phyloP scores from a whole-genome alignment of 2,797 vertebrate species.

The Hippoglossus hippoglossus region DNA sequence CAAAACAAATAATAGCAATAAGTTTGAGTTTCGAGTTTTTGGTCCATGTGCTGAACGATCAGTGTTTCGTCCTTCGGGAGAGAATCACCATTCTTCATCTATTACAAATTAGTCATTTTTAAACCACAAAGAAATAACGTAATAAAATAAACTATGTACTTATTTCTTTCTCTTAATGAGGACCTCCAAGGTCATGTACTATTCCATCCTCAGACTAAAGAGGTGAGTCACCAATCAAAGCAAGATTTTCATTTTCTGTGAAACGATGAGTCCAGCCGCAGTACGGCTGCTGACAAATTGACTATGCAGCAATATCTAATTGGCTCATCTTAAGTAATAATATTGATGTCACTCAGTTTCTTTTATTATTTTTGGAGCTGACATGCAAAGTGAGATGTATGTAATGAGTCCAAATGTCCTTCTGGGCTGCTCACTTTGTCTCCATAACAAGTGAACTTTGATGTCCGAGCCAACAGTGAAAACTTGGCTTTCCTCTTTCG shows the following conservation, averaged over 20 bases:
- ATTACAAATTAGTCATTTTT: constrained; percentile 3
- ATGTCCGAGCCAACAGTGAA: constrained; percentile 34
- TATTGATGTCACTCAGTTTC: not conserved
- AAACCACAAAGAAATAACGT: constrained; percentile 5
- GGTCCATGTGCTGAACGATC: not conserved
- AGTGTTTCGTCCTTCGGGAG: not conserved
- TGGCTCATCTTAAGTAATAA: no score
- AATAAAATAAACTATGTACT: constrained; percentile 9
- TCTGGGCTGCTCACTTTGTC: no score
- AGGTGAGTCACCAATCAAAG: constrained; percentile 6
- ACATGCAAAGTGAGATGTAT: constrained; percentile 35
- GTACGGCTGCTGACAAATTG: no score
- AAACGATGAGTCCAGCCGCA: no score
- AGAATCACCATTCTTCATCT: constrained; percentile 18
- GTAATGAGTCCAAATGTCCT: constrained; percentile 38
- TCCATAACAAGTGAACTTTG: no score
- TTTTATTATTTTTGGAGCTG: constrained; percentile 24
- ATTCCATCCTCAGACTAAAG: constrained; percentile 18
- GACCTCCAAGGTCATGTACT: constrained; percentile 14
- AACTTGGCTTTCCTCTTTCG: constrained; percentile 39
- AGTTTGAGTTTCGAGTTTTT: not conserved
- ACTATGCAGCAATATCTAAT: no score
- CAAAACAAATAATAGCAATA: not conserved
- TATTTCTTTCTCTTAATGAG: constrained; percentile 20
- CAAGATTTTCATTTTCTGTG: no score